phyloP scores from a whole-genome alignment of 2,888 invertebrate genomes.

The Tortricodes alternella region DNA sequence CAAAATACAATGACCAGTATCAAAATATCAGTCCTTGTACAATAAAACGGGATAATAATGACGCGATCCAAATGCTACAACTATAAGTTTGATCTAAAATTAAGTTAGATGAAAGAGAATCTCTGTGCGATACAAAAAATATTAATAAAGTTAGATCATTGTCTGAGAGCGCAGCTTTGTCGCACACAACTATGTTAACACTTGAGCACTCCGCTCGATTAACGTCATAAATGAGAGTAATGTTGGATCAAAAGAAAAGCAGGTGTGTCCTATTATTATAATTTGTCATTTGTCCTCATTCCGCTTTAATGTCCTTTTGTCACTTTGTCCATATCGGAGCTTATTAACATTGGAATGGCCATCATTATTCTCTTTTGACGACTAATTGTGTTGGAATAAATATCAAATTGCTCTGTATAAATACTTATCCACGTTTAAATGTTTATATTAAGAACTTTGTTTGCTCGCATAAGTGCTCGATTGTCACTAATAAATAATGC shows the following conservation, averaged over 20 bases:
- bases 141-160: slow-evolving; percentile 71
- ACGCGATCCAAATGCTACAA: slow-evolving; percentile 78
- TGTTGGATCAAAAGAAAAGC: slow-evolving; percentile 81
- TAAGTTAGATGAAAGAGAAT: slow-evolving; percentile 80
- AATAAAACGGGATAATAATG: slow-evolving; percentile 74
- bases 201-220: slow-evolving; percentile 77
- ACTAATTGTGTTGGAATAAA: slow-evolving; percentile 48
- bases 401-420: slow-evolving; percentile 23
- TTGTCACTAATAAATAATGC: too few relatives aligned
- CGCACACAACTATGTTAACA: slow-evolving; percentile 72
- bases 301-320: slow-evolving; percentile 64
- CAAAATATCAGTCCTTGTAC: slow-evolving; percentile 48
- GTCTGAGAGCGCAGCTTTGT: slow-evolving; percentile 75
- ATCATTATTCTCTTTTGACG: slow-evolving; percentile 46
- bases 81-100: slow-evolving; percentile 81
- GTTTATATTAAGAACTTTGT: slow-evolving; percentile 7
- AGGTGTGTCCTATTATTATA: slow-evolving; percentile 80
- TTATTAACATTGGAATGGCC: slow-evolving; percentile 55
- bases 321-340: slow-evolving; percentile 54
- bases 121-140: slow-evolving; percentile 77
- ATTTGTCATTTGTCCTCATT: slow-evolving; percentile 76
- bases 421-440: slow-evolving; percentile 4
- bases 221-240: slow-evolving; percentile 81
- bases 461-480: not conserved
- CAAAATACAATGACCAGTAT: slow-evolving; percentile 35